These are phyloP conservation scores for Spodoptera littoralis DNA, from an alignment of 2,888 invertebrate species.

Conservation along the genomic window DNA sequence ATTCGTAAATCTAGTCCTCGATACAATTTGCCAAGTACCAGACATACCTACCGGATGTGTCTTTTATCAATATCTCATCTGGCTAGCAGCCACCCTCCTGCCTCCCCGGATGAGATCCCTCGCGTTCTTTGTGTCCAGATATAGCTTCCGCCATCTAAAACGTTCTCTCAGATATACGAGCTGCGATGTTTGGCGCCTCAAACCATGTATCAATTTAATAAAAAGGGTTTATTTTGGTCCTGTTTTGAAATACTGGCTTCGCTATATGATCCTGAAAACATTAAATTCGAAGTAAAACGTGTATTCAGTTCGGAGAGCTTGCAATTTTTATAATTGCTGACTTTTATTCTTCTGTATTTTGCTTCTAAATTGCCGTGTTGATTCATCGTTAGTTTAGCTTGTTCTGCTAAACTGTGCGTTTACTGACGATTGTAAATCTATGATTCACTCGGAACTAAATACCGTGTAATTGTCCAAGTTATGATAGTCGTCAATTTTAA, in stretches of 20 bases:
- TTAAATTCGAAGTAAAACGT: not conserved
- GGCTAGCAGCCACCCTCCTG: conserved; percentile 44
- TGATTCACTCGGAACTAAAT: not conserved
- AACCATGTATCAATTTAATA: conserved; percentile 49
- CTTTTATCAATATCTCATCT: conserved; percentile 53
- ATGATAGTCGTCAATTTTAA: conserved; percentile 26
- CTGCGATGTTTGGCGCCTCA: conserved; percentile 36
- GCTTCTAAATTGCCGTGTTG: conserved; percentile 12
- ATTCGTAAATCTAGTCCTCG: conserved; percentile 20
- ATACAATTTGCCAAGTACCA: conserved; percentile 37
- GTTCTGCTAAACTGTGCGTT: not conserved
- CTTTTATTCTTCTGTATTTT: not conserved
- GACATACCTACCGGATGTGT: conserved; percentile 45
- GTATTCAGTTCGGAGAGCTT: not conserved
- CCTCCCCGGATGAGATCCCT: conserved; percentile 43
- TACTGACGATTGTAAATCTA: conserved; percentile 1
- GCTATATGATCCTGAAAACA: conserved; percentile 9
- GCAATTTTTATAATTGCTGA: conserved; percentile 10
- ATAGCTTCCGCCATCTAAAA: conserved; percentile 44
- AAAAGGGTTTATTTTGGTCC: conserved; percentile 31
- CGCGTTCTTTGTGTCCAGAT: conserved; percentile 46
- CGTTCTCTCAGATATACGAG: conserved; percentile 37
- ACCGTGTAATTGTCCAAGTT: conserved; percentile 6
- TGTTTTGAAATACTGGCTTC: conserved; percentile 23
- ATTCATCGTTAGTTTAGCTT: conserved; percentile 5